Percentiles rank a stretch among this genome's conserved stretches.
phyloP scores from a whole-genome alignment of 2,888 invertebrate species.

The Lydus trimaculatus region DNA sequence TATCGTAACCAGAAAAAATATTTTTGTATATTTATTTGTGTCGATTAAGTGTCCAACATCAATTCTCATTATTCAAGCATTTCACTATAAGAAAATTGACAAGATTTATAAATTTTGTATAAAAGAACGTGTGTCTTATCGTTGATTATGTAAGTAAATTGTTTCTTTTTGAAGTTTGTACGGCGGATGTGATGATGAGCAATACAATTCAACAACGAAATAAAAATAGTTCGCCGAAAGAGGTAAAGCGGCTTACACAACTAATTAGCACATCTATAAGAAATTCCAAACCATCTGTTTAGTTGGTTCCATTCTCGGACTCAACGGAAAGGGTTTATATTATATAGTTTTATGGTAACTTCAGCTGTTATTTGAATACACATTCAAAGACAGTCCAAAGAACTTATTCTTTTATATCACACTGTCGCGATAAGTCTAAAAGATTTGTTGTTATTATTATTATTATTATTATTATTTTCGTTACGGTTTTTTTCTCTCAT shows the following conservation, averaged over 20 bases:
- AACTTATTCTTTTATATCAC: constrained; percentile 46
- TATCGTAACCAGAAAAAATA: constrained; percentile 41
- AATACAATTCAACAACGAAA: constrained; percentile 39
- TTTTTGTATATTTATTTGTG: constrained; percentile 15
- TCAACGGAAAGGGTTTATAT: constrained; percentile 43
- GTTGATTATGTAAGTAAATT: constrained; percentile 3
- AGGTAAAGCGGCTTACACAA: constrained; percentile 50
- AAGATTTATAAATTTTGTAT: background rate
- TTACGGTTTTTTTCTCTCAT: too few species aligned
- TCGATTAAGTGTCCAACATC: constrained; percentile 15
- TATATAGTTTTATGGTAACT: constrained; percentile 39
- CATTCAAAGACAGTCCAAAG: constrained; percentile 30
- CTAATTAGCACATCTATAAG: constrained; percentile 59
- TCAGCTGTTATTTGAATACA: constrained; percentile 47
- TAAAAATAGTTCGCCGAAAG: constrained; percentile 51
- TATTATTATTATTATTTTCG: constrained; percentile 18
- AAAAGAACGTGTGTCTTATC: background rate
- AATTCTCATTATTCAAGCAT: constrained; percentile 9
- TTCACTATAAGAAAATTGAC: background rate
- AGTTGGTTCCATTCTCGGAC: constrained; percentile 17
- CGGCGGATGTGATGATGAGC: constrained; percentile 46
- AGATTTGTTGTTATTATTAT: constrained; percentile 38
- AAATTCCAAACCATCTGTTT: constrained; percentile 58
- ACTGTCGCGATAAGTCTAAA: constrained; percentile 49
- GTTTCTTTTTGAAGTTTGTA: constrained; percentile 46